Conservation (phyloP, 2,113 vertebrate species). For the Phrynosoma blainvillii region DNA sequence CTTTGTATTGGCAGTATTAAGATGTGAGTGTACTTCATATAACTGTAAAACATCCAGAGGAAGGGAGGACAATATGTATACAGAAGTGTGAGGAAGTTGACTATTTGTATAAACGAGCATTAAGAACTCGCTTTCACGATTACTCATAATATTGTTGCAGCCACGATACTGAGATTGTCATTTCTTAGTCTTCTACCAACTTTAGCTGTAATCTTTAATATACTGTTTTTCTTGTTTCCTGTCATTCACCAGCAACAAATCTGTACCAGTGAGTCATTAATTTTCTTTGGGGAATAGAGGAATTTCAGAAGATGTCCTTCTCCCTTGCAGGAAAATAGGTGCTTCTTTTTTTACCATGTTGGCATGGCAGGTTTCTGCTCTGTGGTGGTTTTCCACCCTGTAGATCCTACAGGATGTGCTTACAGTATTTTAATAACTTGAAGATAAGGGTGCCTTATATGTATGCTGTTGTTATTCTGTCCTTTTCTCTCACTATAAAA, state of each 20-base stretch:
- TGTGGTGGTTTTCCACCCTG: not conserved
- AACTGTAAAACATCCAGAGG: not conserved
- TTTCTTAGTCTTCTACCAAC: not conserved
- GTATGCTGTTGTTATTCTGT: not conserved
- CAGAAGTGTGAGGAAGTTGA: too few relatives aligned
- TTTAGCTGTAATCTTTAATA: not conserved
- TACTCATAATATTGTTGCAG: not conserved
- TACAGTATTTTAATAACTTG: not conserved
- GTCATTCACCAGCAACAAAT: too few relatives aligned
- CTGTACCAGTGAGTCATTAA: not conserved
- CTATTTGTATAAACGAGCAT: not conserved
- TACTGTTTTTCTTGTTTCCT: not conserved
- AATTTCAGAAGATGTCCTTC: not conserved
- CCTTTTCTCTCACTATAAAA: not conserved
- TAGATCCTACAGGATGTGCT: not conserved
- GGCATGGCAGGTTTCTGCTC: not conserved
- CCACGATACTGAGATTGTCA: not conserved
- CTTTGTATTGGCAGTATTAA: not conserved
- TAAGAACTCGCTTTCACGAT: not conserved
- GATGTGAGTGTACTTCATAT: not conserved
- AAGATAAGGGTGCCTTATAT: not conserved
- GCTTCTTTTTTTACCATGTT: not conserved
- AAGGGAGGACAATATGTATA: not conserved
- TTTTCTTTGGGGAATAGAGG: not conserved
- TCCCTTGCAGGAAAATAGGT: not conserved